Evolutionary conservation across 2,888 invertebrate genomes (phyloP).

Genomic region (Eupithecia subfuscata): DNA sequence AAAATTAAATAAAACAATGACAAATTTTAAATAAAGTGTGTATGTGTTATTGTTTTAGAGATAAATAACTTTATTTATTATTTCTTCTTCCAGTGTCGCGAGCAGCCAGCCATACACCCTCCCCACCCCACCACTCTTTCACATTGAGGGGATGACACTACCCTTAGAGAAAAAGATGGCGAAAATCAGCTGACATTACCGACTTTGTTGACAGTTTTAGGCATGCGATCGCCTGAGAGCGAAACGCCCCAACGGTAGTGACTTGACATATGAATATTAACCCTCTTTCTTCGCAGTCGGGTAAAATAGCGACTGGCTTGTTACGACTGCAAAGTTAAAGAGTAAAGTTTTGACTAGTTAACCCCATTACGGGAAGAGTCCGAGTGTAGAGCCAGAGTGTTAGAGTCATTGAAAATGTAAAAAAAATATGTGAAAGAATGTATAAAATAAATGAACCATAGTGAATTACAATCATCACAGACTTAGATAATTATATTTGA

Average conservation of each 20-base stretch:
- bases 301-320: not conserved
- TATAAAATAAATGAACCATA: not conserved
- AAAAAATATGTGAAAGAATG: not conserved
- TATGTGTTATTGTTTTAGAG: too few species aligned
- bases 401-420: too few species aligned
- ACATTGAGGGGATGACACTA: slow-evolving; percentile 36
- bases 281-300: not conserved
- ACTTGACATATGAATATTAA: not conserved
- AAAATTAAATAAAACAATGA: too few species aligned
- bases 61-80: not conserved
- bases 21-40: too few species aligned
- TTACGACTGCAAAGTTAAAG: not conserved
- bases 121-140: slow-evolving; percentile 60
- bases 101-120: slow-evolving; percentile 53
- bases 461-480: not conserved
- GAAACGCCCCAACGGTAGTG: not conserved
- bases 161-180: not conserved
- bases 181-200: not conserved
- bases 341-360: too few species aligned
- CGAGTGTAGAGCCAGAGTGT: not conserved
- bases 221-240: not conserved
- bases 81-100: slow-evolving; percentile 10
- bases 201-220: not conserved
- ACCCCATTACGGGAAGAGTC: not conserved
- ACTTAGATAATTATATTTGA: not conserved